Evolutionary conservation across 1,140 invertebrate genomes (phyloP), one percentile per base, ranked within the genome.

Genomic region (Adelges cooleyi): DNA sequence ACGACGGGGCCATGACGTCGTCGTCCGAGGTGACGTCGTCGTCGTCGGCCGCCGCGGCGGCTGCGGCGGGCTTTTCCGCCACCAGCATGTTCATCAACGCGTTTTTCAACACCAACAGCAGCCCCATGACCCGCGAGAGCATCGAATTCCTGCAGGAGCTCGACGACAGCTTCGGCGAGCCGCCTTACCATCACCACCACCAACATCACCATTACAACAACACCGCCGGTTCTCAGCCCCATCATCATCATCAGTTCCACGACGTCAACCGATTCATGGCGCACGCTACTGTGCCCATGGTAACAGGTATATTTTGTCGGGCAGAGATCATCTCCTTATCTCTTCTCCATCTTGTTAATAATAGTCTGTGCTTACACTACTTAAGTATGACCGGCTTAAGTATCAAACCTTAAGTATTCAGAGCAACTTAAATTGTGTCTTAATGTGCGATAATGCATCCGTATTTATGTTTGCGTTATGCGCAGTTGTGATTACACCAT

Each of bases 41-140:
- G 38, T 59, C 54, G 23, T 59, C 53, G 15, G 27, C 53, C 17
- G 15, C 33, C 13, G 36, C 20, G 0, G 20, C 53, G 3, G 56
- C 36, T 8, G 11, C 53, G 0, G 9, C 56, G 9, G 56, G 56
- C 1, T 62, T 62, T 25, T 62, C 56, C 13, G 42, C 56, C n/a
- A 62, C 56, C 42, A 62, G 56, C 13, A 62, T 62, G 56, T 62
- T 62, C 18, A 62, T 62, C 17, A 62, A 62, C 17, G 56, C 56
- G 27, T 62, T 62, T 25, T 62, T 62, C 42, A 62, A 25, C 27
- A 48, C 56, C 42, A 62, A 62, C 40, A 62, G 18, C 25, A 62
- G 56, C 25, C 56, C 56, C n/a, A 62, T 62, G 56, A 62, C 56
- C 2, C 38, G 56, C n/a, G 56, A 62, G 10, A 62, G 56, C 25